Evolutionary conservation across 2,797 vertebrate genomes (phyloP).

Genomic region (Catharus ustulatus): DNA sequence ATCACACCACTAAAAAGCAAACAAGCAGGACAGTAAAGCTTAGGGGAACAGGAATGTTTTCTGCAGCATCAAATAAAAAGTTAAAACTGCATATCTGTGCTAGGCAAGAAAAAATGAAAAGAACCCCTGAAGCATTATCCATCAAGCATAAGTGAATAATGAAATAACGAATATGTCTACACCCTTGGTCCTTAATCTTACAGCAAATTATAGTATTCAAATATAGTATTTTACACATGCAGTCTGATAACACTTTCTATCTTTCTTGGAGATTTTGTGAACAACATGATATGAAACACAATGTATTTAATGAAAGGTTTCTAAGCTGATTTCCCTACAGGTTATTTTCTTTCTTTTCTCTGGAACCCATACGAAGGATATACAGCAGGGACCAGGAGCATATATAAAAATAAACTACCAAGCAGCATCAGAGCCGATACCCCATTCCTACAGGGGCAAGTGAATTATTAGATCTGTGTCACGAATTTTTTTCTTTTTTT

Average conservation of each 20-base stretch:
- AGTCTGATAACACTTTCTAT: constrained; percentile 77
- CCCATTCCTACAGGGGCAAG: constrained; percentile 78
- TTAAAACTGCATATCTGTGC: constrained; percentile 55
- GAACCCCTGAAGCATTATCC: constrained; percentile 72
- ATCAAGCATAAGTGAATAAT: constrained; percentile 77
- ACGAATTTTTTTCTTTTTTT: constrained; percentile 78
- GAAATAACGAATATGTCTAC: constrained; percentile 73
- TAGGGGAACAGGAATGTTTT: constrained; percentile 35
- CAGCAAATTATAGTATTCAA: constrained; percentile 82
- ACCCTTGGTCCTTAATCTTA: constrained; percentile 78
- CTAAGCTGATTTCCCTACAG: constrained; percentile 82
- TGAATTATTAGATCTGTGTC: constrained; percentile 85
- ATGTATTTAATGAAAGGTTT: constrained; percentile 84
- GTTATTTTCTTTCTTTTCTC: constrained; percentile 82
- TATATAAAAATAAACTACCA: constrained; percentile 84
- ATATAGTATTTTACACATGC: constrained; percentile 75
- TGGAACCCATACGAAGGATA: constrained; percentile 78
- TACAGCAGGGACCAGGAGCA: constrained; percentile 78
- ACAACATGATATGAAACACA: constrained; percentile 78
- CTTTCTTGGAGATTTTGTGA: constrained; percentile 78
- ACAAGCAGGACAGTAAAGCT: constrained; percentile 37
- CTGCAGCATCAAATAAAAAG: constrained; percentile 60
- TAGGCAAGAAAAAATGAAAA: constrained; percentile 32
- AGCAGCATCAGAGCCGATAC: constrained; percentile 76
- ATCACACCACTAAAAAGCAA: constrained; percentile 27